These are phyloP conservation scores for Brachionichthys hirsutus DNA, from an alignment of 2,113 vertebrate genomes.

Conservation along the genomic window DNA sequence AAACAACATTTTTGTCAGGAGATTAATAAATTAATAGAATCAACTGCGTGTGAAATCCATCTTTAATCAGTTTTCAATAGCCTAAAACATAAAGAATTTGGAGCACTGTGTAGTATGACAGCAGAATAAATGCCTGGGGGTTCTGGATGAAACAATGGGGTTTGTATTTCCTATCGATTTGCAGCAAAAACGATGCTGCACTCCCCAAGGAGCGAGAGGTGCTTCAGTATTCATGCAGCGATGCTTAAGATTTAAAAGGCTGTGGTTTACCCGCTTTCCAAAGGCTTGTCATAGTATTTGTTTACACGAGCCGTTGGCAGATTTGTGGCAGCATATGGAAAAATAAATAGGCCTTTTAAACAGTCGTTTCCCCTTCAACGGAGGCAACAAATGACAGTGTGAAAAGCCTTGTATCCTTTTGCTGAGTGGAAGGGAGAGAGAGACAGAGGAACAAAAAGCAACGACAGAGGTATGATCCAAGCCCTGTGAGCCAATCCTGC, in stretches of 20 bases:
- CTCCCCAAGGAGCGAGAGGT: constrained; percentile 6
- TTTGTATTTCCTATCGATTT: constrained; percentile 16
- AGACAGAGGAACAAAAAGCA: constrained; percentile 5
- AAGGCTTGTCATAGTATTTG: constrained; percentile 38
- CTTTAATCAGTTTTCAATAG: background rate
- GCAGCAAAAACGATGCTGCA: background rate
- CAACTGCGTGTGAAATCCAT: background rate
- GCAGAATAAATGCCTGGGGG: background rate
- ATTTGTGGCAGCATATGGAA: constrained; percentile 20
- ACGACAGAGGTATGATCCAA: constrained; percentile 19
- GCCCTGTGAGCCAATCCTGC: constrained; percentile 2
- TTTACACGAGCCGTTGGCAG: constrained; percentile 38
- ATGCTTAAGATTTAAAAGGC: constrained; percentile 19
- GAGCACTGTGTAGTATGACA: background rate
- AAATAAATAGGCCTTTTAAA: constrained; percentile 35
- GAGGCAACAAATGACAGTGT: background rate
- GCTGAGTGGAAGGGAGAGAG: background rate
- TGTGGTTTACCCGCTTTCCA: constrained; percentile 23
- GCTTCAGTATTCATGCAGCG: constrained; percentile 31
- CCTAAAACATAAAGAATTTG: background rate
- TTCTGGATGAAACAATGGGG: background rate
- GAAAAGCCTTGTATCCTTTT: constrained; percentile 8
- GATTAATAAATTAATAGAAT: background rate
- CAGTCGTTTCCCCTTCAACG: constrained; percentile 20
- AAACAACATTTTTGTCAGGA: no score